A percentile compares a stretch with the other conserved stretches of the same genome.
phyloP scores from a whole-genome alignment of 1,140 invertebrate genomes.

The Adelges cooleyi region DNA sequence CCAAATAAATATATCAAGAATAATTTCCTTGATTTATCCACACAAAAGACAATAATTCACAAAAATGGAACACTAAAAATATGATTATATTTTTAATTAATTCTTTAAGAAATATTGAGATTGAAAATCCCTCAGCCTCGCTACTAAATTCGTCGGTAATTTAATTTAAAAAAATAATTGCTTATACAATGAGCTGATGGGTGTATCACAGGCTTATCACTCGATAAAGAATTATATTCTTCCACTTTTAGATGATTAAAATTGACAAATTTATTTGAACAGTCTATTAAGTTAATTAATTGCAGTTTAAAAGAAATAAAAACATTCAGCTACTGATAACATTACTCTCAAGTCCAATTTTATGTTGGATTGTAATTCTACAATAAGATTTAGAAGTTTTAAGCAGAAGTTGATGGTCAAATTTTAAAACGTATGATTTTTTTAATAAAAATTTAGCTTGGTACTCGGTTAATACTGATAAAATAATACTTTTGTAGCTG shows the following conservation, averaged over 20 bases:
- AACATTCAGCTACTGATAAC: too few species aligned
- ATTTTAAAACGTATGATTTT: too few species aligned
- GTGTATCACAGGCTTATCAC: conserved; percentile 26
- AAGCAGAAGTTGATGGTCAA: too few species aligned
- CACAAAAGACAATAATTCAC: conserved; percentile 10
- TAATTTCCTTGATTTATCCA: background rate
- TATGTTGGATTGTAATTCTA: too few species aligned
- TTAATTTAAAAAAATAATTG: conserved; percentile 25
- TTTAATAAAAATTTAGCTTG: conserved; percentile 5
- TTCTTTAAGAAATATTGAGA: conserved; percentile 18
- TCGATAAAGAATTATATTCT: too few species aligned
- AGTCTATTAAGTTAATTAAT: too few species aligned
- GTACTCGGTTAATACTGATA: conserved; percentile 25
- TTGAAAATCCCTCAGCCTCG: conserved; percentile 26
- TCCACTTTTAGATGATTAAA: too few species aligned
- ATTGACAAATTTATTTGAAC: too few species aligned
- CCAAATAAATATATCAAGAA: too few species aligned
- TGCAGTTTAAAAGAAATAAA: too few species aligned
- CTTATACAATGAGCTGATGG: conserved; percentile 18
- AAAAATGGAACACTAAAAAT: conserved; percentile 2
- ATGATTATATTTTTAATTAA: background rate
- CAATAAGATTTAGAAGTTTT: too few species aligned
- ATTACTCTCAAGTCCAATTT: too few species aligned
- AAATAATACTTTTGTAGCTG: conserved; percentile 26
- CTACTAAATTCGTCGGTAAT: conserved; percentile 21